phyloP scores from a whole-genome alignment of 2,797 vertebrate species.

The Acrocephalus scirpaceus region DNA sequence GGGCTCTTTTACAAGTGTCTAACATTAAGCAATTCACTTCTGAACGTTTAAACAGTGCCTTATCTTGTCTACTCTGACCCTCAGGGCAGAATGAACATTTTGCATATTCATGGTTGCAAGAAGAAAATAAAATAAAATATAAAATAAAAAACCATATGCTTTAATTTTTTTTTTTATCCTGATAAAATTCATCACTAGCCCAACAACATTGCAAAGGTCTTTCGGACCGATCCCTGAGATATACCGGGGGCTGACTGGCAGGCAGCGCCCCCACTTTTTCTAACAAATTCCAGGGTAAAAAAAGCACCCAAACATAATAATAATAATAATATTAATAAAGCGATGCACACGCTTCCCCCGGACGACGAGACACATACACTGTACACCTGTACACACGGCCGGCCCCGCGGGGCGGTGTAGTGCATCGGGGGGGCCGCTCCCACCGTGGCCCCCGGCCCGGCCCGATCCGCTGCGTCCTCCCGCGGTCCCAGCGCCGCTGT shows the following conservation, averaged over 20 bases:
- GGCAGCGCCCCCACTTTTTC: neutral
- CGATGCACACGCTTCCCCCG: neutral
- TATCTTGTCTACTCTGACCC: conserved; percentile 15
- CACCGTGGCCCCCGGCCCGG: neutral
- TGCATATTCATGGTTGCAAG: neutral
- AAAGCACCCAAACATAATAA: conserved; percentile 35
- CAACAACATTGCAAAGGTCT: conserved; percentile 30
- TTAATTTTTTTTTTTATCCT: conserved; percentile 35
- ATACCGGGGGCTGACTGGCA: neutral
- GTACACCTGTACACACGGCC: conserved; percentile 65
- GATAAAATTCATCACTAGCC: conserved; percentile 20
- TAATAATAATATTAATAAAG: conserved; percentile 58
- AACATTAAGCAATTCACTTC: conserved; percentile 43
- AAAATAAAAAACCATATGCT: neutral
- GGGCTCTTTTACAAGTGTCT: conserved; percentile 49
- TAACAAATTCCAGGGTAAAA: conserved; percentile 32
- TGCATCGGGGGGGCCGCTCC: neutral
- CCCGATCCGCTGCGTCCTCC: neutral
- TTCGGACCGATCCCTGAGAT: conserved; percentile 64
- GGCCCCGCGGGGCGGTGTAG: conserved; percentile 19
- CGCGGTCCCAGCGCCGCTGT: neutral
- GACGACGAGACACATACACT: conserved; percentile 33
- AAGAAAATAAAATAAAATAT: conserved; percentile 22
- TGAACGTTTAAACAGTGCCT: conserved; percentile 7
- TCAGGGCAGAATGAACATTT: neutral